Conservation (phyloP, 2,888 invertebrate species). For the Osmoderma eremita region DNA sequence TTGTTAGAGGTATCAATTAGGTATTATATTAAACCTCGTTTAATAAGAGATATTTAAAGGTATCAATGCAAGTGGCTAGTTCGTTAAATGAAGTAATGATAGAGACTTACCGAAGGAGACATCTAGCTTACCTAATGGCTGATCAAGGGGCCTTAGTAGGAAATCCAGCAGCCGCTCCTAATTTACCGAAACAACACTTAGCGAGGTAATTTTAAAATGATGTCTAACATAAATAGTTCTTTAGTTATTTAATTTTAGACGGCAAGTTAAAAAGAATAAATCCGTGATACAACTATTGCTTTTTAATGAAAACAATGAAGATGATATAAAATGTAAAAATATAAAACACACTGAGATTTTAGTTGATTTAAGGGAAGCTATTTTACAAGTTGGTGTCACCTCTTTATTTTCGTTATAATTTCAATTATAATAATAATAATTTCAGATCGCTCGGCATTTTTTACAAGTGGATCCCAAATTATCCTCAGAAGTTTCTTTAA, state of each 20-base stretch:
- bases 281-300: conserved; percentile 89
- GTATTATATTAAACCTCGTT: conserved; percentile 18
- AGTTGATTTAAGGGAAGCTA: conserved; percentile 96
- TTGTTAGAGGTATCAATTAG: conserved; percentile 74
- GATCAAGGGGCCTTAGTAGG: conserved; percentile 94
- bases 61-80: conserved; percentile 79
- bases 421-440: not conserved
- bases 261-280: conserved; percentile 91
- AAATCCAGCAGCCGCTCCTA: conserved; percentile 88
- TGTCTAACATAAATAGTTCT: not conserved
- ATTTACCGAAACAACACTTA: conserved; percentile 93
- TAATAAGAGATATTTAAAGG: conserved; percentile 59
- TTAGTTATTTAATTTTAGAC: conserved; percentile 63
- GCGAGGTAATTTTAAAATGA: conserved; percentile 66
- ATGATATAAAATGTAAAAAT: conserved; percentile 93
- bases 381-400: conserved; percentile 75
- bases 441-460: conserved; percentile 87
- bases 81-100: conserved; percentile 85
- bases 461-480: conserved; percentile 91
- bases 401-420: not conserved
- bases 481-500: conserved; percentile 78
- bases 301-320: conserved; percentile 82
- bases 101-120: conserved; percentile 90
- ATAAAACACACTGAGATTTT: conserved; percentile 97
- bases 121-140: conserved; percentile 95